Evolutionary conservation across 2,797 vertebrate genomes (phyloP).

Genomic region (Discoglossus pictus): DNA sequence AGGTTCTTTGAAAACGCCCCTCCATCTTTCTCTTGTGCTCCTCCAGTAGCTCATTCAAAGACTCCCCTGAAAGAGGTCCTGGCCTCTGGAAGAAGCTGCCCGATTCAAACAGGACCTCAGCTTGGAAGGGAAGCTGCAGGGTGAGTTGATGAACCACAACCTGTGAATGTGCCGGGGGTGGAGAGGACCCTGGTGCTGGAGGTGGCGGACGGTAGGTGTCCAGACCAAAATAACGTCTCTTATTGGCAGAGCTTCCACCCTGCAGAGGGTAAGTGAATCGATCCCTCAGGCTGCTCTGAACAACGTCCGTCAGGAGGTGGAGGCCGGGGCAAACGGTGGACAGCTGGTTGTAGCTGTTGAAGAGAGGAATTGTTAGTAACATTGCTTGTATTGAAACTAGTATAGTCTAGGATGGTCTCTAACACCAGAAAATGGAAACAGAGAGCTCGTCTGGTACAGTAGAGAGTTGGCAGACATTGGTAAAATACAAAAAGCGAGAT

Average conservation of each 20-base stretch:
- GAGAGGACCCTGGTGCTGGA: slow-evolving; percentile 63
- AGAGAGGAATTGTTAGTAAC: no score
- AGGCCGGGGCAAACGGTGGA: slow-evolving; percentile 79
- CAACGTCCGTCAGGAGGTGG: slow-evolving; percentile 84
- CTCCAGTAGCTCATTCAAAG: slow-evolving; percentile 75
- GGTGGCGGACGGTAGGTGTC: slow-evolving; percentile 67
- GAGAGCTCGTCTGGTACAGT: no score
- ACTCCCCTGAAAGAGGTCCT: slow-evolving; percentile 70
- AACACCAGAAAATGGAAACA: no score
- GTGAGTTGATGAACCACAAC: slow-evolving; percentile 90
- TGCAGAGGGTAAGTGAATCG: slow-evolving; percentile 78
- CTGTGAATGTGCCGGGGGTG: slow-evolving; percentile 61
- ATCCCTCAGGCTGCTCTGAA: slow-evolving; percentile 79
- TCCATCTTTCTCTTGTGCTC: slow-evolving; percentile 69
- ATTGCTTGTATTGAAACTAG: no score
- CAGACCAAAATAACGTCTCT: slow-evolving; percentile 80
- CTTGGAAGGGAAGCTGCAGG: slow-evolving; percentile 75
- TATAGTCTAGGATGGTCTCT: no score
- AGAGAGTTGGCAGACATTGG: no score
- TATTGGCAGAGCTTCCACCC: slow-evolving; percentile 61
- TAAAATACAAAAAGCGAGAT: no score
- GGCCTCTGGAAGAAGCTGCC: slow-evolving; percentile 73
- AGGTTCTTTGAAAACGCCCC: slow-evolving; percentile 80
- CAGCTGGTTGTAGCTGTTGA: slow-evolving; percentile 84
- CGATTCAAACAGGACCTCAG: slow-evolving; percentile 89